Conservation (phyloP, 2,113 vertebrate species). For the Oncorhynchus mykiss region DNA sequence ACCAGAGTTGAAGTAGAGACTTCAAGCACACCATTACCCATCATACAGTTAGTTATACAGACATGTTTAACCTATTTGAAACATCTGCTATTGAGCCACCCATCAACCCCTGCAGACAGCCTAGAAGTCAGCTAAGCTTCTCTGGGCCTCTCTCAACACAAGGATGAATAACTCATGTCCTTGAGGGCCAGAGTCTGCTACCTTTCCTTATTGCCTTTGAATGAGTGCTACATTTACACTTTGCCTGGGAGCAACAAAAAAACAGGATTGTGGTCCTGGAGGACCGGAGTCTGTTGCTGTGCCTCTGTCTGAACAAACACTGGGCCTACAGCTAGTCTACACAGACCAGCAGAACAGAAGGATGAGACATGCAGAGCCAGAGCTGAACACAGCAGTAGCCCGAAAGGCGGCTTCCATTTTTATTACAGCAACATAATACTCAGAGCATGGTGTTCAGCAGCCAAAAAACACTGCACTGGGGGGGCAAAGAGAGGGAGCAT, state of each 20-base stretch:
- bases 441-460: neutral
- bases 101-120: neutral
- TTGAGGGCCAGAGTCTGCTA: neutral
- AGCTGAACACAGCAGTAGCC: neutral
- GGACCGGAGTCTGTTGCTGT: neutral
- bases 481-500: neutral
- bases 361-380: neutral
- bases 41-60: neutral
- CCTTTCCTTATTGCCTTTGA: too few relatives aligned
- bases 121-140: neutral
- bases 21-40: neutral
- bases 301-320: neutral
- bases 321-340: neutral
- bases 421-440: too few relatives aligned
- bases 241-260: neutral
- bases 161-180: neutral
- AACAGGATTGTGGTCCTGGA: neutral
- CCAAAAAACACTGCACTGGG: neutral
- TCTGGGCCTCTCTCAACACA: neutral
- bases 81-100: neutral
- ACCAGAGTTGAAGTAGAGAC: too few relatives aligned
- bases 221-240: neutral
- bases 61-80: neutral
- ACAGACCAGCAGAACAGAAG: neutral
- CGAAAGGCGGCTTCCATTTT: neutral